phyloP scores from a whole-genome alignment of 2,797 vertebrate genomes.

The Zenarchopterus dispar region DNA sequence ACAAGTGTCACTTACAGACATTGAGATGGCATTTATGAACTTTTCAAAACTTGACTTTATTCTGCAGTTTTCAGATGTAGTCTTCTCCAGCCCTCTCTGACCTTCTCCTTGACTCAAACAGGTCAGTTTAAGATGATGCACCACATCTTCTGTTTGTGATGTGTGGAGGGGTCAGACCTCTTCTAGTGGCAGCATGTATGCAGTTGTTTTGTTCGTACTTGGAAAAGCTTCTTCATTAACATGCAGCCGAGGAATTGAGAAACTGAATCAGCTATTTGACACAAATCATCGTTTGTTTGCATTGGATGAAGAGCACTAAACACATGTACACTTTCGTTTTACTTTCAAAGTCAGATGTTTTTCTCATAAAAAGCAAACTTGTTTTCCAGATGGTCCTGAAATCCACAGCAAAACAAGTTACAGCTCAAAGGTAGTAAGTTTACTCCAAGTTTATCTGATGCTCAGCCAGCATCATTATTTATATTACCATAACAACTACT shows the following conservation, averaged over 20 bases:
- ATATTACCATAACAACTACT: neutral
- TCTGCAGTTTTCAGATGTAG: too few relatives aligned
- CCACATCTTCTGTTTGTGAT: neutral
- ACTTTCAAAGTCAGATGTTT: conserved; percentile 51
- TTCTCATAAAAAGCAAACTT: conserved; percentile 41
- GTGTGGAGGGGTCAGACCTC: neutral
- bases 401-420: conserved; percentile 28
- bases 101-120: too few relatives aligned
- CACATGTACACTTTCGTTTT: conserved; percentile 40
- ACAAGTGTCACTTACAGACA: too few relatives aligned
- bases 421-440: neutral
- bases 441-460: conserved; percentile 4
- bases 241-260: conserved; percentile 12
- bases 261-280: conserved; percentile 18
- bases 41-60: too few relatives aligned
- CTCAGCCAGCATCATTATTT: neutral
- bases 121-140: too few relatives aligned
- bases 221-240: neutral
- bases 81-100: too few relatives aligned
- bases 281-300: conserved; percentile 51
- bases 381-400: conserved; percentile 64
- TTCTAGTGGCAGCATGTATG: neutral
- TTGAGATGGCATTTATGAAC: too few relatives aligned
- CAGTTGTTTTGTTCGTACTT: neutral
- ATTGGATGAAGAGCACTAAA: conserved; percentile 51